phyloP scores from a whole-genome alignment of 1,140 invertebrate species.

The Coptotermes formosanus region DNA sequence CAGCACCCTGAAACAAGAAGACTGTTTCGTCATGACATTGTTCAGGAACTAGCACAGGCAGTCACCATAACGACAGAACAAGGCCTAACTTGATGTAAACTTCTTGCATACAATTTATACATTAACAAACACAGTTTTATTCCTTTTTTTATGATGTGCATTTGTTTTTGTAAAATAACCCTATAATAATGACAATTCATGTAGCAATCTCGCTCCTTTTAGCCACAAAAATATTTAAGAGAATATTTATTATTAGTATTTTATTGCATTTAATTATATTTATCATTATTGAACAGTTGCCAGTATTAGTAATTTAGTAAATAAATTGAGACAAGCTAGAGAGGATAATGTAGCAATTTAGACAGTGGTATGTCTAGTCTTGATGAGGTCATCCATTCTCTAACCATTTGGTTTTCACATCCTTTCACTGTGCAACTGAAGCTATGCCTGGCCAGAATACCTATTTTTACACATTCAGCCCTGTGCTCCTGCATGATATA shows the following conservation, averaged over 20 bases:
- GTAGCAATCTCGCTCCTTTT: background rate
- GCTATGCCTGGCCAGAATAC: too few species aligned
- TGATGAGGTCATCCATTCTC: background rate
- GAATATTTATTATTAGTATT: background rate
- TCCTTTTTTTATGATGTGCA: background rate
- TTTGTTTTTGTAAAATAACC: background rate
- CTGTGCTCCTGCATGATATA: too few species aligned
- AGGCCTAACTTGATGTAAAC: background rate
- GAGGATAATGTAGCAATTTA: background rate
- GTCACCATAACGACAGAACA: background rate
- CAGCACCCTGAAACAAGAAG: slow-evolving; percentile 1
- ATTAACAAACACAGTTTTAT: background rate
- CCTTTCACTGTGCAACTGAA: background rate
- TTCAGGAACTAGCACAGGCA: background rate
- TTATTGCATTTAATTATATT: background rate
- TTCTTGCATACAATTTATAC: background rate
- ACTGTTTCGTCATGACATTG: background rate
- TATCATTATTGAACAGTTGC: background rate
- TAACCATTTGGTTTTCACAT: background rate
- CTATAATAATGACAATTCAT: background rate
- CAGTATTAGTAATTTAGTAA: background rate
- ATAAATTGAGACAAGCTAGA: background rate
- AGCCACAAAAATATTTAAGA: background rate
- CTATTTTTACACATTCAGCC: too few species aligned
- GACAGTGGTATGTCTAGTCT: background rate